These are phyloP conservation scores for Caranx ignobilis DNA, from an alignment of 2,113 vertebrate species.

Conservation along the genomic window DNA sequence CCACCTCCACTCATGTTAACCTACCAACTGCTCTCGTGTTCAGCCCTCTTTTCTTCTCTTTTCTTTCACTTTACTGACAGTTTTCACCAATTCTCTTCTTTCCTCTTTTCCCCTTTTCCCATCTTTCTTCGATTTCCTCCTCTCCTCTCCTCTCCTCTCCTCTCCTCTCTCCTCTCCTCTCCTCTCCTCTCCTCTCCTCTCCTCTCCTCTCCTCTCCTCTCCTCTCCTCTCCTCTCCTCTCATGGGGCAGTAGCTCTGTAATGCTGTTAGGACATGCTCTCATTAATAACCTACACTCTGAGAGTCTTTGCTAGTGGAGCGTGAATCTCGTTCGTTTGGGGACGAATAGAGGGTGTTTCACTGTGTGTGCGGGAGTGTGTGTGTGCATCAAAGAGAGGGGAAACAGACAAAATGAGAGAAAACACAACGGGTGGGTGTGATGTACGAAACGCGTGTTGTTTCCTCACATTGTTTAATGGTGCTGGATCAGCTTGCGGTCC, in stretches of 20 bases:
- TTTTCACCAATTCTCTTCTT: not conserved
- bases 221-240: conserved; percentile 28
- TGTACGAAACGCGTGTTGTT: conserved; percentile 54
- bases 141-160: no score
- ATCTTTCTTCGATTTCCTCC: no score
- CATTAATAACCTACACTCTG: conserved; percentile 79
- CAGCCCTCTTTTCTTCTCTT: not conserved
- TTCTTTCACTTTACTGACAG: not conserved
- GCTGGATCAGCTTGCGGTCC: conserved; percentile 38
- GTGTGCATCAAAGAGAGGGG: not conserved
- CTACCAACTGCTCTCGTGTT: no score
- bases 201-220: not conserved
- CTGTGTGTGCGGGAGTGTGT: conserved; percentile 31
- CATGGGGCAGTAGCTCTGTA: conserved; percentile 67
- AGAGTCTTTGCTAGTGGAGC: conserved; percentile 74
- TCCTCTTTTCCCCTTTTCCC: not conserved
- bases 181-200: not conserved
- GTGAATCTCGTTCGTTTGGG: conserved; percentile 69
- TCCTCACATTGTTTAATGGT: conserved; percentile 50
- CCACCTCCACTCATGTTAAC: not conserved
- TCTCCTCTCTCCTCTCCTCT: not conserved
- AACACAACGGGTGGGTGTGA: conserved; percentile 33
- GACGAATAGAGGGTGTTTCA: conserved; percentile 75
- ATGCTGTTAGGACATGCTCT: conserved; percentile 78
- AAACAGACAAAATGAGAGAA: conserved; percentile 21